Evolutionary conservation across 2,888 invertebrate genomes (phyloP).

Genomic region (Drosophila meridionalis): DNA sequence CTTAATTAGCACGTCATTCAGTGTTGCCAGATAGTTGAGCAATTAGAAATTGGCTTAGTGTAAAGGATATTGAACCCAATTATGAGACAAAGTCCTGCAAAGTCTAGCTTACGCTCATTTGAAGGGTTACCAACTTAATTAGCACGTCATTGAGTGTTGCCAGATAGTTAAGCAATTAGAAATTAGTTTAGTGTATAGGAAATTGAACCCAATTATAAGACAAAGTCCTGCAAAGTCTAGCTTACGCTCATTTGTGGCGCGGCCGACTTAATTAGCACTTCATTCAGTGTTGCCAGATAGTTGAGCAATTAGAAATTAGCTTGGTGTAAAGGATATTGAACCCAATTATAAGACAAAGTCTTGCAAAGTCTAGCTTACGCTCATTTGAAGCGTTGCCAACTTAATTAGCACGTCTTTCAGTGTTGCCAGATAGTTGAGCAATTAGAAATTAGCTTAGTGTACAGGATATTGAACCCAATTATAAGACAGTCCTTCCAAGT

Average conservation of each 20-base stretch:
- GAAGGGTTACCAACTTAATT: no score
- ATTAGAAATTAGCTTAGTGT: no score
- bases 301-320: neutral
- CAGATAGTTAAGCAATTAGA: neutral
- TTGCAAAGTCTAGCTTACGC: neutral
- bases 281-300: neutral
- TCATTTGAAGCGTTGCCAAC: neutral
- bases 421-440: neutral
- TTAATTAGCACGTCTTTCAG: neutral
- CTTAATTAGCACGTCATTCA: neutral
- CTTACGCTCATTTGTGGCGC: no score
- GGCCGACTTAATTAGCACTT: no score
- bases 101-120: no score
- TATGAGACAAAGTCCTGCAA: neutral
- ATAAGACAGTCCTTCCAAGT: neutral
- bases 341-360: rapidly evolving
- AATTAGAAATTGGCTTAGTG: no score
- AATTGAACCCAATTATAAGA: neutral
- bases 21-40: neutral
- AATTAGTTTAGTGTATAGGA: no score
- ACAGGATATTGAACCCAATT: no score
- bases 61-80: no score
- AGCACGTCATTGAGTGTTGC: neutral
- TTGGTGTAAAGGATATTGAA: no score
- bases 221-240: neutral